Percentiles rank a stretch among this genome's conserved stretches.
These are phyloP conservation scores for Xiphorhynchus elegans DNA, from an alignment of 2,113 vertebrate species.

Conservation along the genomic window DNA sequence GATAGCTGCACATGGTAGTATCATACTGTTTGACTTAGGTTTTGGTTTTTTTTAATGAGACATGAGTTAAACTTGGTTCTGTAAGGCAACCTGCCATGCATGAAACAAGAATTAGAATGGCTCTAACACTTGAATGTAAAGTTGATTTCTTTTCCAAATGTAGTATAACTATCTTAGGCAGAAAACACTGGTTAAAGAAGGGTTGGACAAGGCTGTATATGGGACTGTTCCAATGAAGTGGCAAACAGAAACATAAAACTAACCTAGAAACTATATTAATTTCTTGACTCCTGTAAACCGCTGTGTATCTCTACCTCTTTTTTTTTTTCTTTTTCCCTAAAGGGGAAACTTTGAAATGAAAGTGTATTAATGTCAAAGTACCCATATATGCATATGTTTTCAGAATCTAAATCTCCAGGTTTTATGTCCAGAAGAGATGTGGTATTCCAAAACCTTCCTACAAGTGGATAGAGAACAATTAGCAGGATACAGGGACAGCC, in stretches of 20 bases:
- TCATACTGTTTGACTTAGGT: neutral
- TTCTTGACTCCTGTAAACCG: neutral
- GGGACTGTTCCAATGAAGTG: neutral
- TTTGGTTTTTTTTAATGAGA: slow-evolving; percentile 22
- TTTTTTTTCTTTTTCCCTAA: neutral
- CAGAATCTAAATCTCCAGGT: neutral
- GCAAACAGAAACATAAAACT: slow-evolving; percentile 11
- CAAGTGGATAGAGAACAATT: neutral
- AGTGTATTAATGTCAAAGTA: neutral
- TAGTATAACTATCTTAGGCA: neutral
- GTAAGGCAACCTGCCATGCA: neutral
- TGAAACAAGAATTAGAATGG: slow-evolving; percentile 35
- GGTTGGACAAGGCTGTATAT: neutral
- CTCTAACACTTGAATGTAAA: neutral
- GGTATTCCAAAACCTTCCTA: neutral
- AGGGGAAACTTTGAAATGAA: neutral
- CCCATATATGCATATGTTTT: neutral
- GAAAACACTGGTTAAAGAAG: slow-evolving; percentile 32
- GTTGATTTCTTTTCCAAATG: slow-evolving; percentile 51
- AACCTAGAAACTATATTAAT: slow-evolving; percentile 6
- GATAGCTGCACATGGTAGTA: neutral
- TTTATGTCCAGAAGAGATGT: neutral
- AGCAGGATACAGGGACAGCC: neutral
- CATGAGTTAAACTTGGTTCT: slow-evolving; percentile 34
- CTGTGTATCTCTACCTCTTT: neutral